Evolutionary conservation across 2,888 invertebrate genomes (phyloP).

Genomic region (Atrina japonica): DNA sequence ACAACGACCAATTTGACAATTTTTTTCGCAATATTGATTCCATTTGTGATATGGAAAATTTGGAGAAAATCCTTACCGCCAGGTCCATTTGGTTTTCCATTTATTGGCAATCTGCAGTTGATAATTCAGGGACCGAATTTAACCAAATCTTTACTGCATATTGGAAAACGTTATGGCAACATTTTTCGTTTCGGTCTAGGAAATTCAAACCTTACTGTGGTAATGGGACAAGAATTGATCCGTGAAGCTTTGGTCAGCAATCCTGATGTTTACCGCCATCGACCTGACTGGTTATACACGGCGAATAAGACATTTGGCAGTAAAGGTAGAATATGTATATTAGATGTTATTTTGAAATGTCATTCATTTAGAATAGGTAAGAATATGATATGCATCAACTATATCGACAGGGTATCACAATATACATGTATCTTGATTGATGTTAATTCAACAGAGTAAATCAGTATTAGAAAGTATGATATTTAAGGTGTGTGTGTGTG

Average conservation of each 20-base stretch:
- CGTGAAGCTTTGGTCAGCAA: constrained; percentile 12
- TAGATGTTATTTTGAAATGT: too few relatives aligned
- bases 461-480: too few relatives aligned
- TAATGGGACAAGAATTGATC: constrained; percentile 30
- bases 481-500: too few relatives aligned
- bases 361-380: too few relatives aligned
- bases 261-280: constrained; percentile 4
- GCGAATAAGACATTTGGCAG: neutral
- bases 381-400: too few relatives aligned
- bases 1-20: constrained; percentile 17
- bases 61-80: constrained; percentile 19
- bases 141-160: neutral
- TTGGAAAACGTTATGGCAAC: constrained; percentile 26
- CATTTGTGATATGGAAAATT: constrained; percentile 7
- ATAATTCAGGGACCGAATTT: constrained; percentile 3
- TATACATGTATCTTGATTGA: too few relatives aligned
- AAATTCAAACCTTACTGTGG: constrained; percentile 1
- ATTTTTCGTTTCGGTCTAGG: constrained; percentile 32
- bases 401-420: too few relatives aligned
- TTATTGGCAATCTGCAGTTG: constrained; percentile 25
- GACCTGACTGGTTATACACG: constrained; percentile 18
- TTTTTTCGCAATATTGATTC: constrained; percentile 1
- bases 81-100: constrained; percentile 24
- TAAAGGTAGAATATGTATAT: neutral
- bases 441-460: too few relatives aligned